Base-by-base conservation (phyloP, 2,888 invertebrate genomes). In the Eucriotettix oculatus region DNA sequence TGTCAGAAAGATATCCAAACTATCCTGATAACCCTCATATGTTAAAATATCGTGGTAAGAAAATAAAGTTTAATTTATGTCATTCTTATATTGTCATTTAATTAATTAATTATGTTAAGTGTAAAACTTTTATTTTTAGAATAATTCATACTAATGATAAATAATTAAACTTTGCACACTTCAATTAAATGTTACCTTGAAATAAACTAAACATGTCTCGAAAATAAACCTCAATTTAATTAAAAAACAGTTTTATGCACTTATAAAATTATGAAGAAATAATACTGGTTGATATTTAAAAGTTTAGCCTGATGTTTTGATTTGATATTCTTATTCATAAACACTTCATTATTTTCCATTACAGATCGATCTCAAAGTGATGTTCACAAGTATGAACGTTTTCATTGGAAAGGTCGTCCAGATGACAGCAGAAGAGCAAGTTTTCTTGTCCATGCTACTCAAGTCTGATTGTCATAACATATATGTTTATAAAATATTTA, bases 281-380 rank as follows among this genome's bases (percentile, higher is more conserved):
- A 48, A 48, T 14, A 48, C 1, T 5, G 2, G 2, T 48, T 48
- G 48, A n/a, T 14, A 48, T 5, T n/a, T 48, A 48, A 48, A 48
- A 48, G 2, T 1, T 14, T 48, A 5, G 48, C 9, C 1, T 48
- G 9, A 14, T 14, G 9, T 14, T 48, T 14, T 48, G 48, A 14
- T 48, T 5, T 48, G 9, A 48, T 48, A n/a, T 48, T 14, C 2
- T 14, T 14, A n/a, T 3, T 48, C 2, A 48, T 48, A 14, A 48
- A 48, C 48, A 48, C 1, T 48, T 2, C n/a, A 3, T 48, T 48
- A 12, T n/a, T 48, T 40, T 53, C 52, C 42, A 56, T 74, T 75
- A 59, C 72, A 80, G 80, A 80, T 72, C 78, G 80, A 69, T 79
- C 80, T 58, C 78, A 79, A 68, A 80, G 80, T 66, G 80, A 80